phyloP scores from a whole-genome alignment of 2,888 invertebrate species.

The Troides oblongomaculatus region DNA sequence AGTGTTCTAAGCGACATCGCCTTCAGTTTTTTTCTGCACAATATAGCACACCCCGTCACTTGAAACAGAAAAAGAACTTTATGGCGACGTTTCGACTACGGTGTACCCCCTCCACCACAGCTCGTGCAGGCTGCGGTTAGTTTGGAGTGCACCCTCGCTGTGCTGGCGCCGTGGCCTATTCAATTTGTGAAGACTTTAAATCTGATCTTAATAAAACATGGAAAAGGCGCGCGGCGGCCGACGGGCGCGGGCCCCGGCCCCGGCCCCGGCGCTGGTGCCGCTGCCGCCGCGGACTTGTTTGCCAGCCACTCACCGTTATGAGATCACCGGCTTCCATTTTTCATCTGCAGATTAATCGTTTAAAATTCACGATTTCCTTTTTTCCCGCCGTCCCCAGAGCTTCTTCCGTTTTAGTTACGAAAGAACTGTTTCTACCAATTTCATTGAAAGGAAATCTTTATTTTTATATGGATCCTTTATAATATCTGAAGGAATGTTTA shows the following conservation, averaged over 20 bases:
- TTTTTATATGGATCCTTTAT: conserved; percentile 2
- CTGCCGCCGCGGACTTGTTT: conserved; percentile 39
- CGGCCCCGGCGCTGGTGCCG: conserved; percentile 21
- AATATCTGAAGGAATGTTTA: background rate
- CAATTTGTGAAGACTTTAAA: conserved; percentile 42
- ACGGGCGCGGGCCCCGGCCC: conserved; percentile 38
- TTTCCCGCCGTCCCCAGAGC: conserved; percentile 4
- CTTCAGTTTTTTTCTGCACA: too few species aligned
- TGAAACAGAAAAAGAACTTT: too few species aligned
- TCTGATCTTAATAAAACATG: conserved; percentile 57
- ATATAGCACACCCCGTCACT: too few species aligned
- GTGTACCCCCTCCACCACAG: too few species aligned
- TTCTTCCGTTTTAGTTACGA: background rate
- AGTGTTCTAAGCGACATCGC: too few species aligned
- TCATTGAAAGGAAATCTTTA: conserved; percentile 12
- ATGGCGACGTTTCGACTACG: too few species aligned
- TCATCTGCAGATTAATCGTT: conserved; percentile 72
- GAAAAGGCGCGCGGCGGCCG: conserved; percentile 44
- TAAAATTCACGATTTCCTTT: conserved; percentile 65
- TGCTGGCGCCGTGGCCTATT: too few species aligned
- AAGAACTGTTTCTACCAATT: conserved; percentile 14
- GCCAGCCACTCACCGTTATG: conserved; percentile 63
- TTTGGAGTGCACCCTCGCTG: too few species aligned
- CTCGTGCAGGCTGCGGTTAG: too few species aligned
- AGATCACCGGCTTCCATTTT: conserved; percentile 53